phyloP scores from a whole-genome alignment of 2,888 invertebrate species.

The Galerucella pusilla region DNA sequence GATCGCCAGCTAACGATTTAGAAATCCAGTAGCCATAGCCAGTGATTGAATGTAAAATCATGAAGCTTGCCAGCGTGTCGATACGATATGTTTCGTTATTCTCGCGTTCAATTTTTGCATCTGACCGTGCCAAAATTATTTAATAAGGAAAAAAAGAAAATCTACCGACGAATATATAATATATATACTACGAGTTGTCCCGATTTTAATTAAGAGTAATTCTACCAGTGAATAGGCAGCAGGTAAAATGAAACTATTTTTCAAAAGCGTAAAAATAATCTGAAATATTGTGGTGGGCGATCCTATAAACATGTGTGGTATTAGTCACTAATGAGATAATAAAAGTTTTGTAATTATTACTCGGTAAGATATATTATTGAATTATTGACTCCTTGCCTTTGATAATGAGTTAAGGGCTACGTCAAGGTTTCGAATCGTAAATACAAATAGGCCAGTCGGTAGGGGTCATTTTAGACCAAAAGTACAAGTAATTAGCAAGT shows the following conservation, averaged over 20 bases:
- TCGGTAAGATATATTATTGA: too few species aligned
- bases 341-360: too few species aligned
- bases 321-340: too few species aligned
- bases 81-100: slow-evolving; percentile 8
- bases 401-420: too few species aligned
- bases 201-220: neutral
- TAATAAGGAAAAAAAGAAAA: neutral
- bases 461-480: too few species aligned
- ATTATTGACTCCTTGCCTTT: too few species aligned
- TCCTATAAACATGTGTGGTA: too few species aligned
- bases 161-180: neutral
- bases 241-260: neutral
- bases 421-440: too few species aligned
- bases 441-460: too few species aligned
- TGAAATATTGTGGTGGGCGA: too few species aligned
- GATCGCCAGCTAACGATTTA: slow-evolving; percentile 15
- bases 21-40: slow-evolving; percentile 15
- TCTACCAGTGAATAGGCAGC: neutral
- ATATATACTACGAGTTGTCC: neutral
- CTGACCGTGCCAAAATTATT: slow-evolving; percentile 9
- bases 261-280: too few species aligned
- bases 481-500: too few species aligned
- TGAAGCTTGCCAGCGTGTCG: slow-evolving; percentile 15
- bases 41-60: slow-evolving; percentile 16
- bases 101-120: neutral